Evolutionary conservation across 2,888 invertebrate species (phyloP).

Genomic region (Andrena marginata): DNA sequence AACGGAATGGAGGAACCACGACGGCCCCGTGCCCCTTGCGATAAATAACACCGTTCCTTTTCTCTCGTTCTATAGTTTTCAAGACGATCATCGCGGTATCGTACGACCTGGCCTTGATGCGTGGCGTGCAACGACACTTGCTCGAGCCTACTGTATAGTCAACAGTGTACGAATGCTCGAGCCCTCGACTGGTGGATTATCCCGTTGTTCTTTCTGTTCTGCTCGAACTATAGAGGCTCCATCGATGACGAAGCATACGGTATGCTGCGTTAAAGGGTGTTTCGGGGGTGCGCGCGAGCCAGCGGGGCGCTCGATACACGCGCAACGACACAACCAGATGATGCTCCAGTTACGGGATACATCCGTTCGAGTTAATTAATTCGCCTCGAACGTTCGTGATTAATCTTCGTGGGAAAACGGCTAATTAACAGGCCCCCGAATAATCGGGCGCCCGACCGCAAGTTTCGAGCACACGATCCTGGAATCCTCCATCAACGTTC

Average conservation of each 20-base stretch:
- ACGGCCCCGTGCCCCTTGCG: neutral
- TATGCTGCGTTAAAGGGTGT: neutral
- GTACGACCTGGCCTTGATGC: neutral
- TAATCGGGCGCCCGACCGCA: neutral
- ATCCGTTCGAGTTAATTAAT: constrained; percentile 33
- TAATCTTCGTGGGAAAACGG: constrained; percentile 15
- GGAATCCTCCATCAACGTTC: neutral
- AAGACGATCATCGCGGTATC: neutral
- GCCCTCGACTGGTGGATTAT: neutral
- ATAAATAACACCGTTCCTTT: neutral
- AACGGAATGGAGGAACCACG: neutral
- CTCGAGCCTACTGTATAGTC: neutral
- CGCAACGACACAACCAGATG: constrained; percentile 44
- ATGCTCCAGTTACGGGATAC: constrained; percentile 15
- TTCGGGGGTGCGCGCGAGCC: constrained; percentile 5
- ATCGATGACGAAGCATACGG: constrained; percentile 6
- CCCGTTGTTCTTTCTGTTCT: neutral
- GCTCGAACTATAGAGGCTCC: neutral
- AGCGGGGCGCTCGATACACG: constrained; percentile 10
- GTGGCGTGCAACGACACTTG: constrained; percentile 1
- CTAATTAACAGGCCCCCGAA: constrained; percentile 10
- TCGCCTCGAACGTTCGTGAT: constrained; percentile 30
- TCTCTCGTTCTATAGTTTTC: neutral
- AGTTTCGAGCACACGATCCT: neutral
- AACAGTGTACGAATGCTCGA: neutral